Evolutionary conservation across 2,888 invertebrate species (phyloP).

Genomic region (Cephalotes varians): DNA sequence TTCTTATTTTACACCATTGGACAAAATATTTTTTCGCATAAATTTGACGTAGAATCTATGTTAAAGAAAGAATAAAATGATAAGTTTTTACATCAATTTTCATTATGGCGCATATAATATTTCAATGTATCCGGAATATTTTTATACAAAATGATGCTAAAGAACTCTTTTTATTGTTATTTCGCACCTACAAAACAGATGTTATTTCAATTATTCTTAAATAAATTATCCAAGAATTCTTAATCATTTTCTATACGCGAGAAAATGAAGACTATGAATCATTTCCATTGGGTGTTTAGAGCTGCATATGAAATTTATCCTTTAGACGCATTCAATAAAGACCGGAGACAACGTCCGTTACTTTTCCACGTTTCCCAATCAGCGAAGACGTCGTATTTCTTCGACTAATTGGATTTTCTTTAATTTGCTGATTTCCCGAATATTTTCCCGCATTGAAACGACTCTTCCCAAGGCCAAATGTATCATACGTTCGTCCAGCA

Average conservation of each 20-base stretch:
- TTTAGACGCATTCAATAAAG: slow-evolving; percentile 77
- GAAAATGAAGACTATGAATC: not conserved
- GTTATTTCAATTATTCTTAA: not conserved
- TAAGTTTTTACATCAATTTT: not conserved
- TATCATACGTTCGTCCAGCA: slow-evolving; percentile 81
- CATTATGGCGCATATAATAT: not conserved
- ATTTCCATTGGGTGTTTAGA: not conserved
- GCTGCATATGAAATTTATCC: not conserved
- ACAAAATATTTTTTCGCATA: not conserved
- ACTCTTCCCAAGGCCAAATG: slow-evolving; percentile 82
- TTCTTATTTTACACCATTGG: not conserved
- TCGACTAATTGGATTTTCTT: slow-evolving; percentile 70
- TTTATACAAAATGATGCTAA: not conserved
- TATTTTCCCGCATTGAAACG: slow-evolving; percentile 84
- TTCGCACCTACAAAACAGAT: not conserved
- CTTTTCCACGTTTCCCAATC: slow-evolving; percentile 81
- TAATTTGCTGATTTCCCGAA: slow-evolving; percentile 78
- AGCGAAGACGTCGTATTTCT: slow-evolving; percentile 77
- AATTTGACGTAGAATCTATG: not conserved
- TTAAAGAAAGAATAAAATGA: slow-evolving; percentile 3
- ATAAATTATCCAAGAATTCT: slow-evolving; percentile 13
- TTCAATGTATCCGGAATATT: not conserved
- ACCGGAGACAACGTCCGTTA: slow-evolving; percentile 84
- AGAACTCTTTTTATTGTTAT: not conserved
- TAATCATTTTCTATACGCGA: not conserved